A percentile compares a stretch with the other conserved stretches of the same genome.
Evolutionary conservation across 1,140 invertebrate species (phyloP).

Genomic region (Bombus pyrosoma): DNA sequence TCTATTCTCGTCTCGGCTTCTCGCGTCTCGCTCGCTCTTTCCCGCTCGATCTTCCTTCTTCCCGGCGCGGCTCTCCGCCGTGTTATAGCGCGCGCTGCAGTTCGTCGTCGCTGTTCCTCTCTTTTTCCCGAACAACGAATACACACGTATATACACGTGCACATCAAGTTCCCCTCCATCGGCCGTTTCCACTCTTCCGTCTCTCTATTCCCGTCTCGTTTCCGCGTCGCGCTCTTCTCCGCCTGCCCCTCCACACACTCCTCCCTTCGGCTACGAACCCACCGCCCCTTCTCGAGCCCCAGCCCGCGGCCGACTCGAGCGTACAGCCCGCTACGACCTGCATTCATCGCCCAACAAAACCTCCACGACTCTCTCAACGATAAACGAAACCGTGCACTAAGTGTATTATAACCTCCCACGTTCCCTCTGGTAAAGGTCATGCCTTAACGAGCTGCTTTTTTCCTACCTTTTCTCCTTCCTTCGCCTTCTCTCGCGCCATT

Average conservation of each 20-base stretch:
- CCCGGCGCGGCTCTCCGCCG: not conserved
- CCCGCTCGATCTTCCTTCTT: slow-evolving; percentile 11
- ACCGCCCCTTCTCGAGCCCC: not conserved
- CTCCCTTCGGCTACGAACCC: not conserved
- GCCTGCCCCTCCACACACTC: slow-evolving; percentile 3
- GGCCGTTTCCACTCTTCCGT: slow-evolving; percentile 56
- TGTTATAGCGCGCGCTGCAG: slow-evolving; percentile 25
- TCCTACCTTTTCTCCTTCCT: slow-evolving; percentile 57
- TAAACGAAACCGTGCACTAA: slow-evolving; percentile 80
- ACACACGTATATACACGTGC: slow-evolving; percentile 26
- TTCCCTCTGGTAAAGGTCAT: slow-evolving; percentile 78
- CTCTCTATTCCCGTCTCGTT: slow-evolving; percentile 50
- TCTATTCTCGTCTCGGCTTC: slow-evolving; percentile 49
- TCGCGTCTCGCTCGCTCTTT: slow-evolving; percentile 22
- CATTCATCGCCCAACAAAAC: slow-evolving; percentile 78
- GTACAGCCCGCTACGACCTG: slow-evolving; percentile 73
- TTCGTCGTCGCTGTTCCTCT: slow-evolving; percentile 51
- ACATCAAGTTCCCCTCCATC: slow-evolving; percentile 52
- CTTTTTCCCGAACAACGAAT: slow-evolving; percentile 36
- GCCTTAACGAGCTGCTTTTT: slow-evolving; percentile 78
- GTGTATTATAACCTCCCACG: slow-evolving; percentile 81
- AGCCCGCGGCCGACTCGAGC: slow-evolving; percentile 25
- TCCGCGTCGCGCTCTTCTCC: slow-evolving; percentile 48
- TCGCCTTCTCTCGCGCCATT: slow-evolving; percentile 17
- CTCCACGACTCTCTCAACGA: slow-evolving; percentile 71